A percentile compares a stretch with the other conserved stretches of the same genome.
These are phyloP conservation scores for Drosophila melanosoma DNA, from an alignment of 2,888 invertebrate species.

Conservation along the genomic window DNA sequence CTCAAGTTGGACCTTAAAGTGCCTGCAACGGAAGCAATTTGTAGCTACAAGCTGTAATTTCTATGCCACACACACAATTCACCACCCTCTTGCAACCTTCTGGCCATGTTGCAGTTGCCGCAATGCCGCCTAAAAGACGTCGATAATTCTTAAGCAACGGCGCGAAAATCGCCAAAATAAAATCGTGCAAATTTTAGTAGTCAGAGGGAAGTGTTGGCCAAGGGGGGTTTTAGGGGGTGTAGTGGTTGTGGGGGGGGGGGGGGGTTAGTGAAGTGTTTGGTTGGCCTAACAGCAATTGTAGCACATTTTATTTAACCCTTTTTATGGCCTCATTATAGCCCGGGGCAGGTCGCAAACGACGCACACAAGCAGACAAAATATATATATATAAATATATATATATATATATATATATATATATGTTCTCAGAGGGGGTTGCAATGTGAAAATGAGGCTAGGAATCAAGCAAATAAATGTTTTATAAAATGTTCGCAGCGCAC, in stretches of 20 bases:
- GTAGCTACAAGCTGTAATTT: constrained; percentile 82
- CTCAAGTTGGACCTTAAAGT: constrained; percentile 52
- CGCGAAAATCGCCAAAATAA: constrained; percentile 71
- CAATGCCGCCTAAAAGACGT: constrained; percentile 61
- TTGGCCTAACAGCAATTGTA: constrained; percentile 69
- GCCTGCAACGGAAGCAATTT: constrained; percentile 82
- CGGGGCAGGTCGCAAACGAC: constrained; percentile 24
- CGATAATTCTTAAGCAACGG: constrained; percentile 76
- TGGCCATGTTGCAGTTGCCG: constrained; percentile 12
- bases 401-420: background rate
- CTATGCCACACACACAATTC: constrained; percentile 34
- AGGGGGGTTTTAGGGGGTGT: background rate
- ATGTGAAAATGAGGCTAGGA: constrained; percentile 78
- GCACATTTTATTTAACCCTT: constrained; percentile 81
- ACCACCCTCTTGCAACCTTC: constrained; percentile 2
- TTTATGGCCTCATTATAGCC: constrained; percentile 79
- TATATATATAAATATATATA: constrained; percentile 3
- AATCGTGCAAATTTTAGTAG: constrained; percentile 76
- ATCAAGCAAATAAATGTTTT: constrained; percentile 82
- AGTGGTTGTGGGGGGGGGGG: too few relatives aligned
- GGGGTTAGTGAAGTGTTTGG: constrained; percentile 11
- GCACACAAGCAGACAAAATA: constrained; percentile 61
- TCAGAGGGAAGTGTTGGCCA: constrained; percentile 32
- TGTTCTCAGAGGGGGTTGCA: constrained; percentile 20
- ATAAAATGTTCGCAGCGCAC: constrained; percentile 74